A percentile compares a stretch with the other conserved stretches of the same genome.
phyloP scores from a whole-genome alignment of 1,140 invertebrate species.

The Gonatopus flavifemur region DNA sequence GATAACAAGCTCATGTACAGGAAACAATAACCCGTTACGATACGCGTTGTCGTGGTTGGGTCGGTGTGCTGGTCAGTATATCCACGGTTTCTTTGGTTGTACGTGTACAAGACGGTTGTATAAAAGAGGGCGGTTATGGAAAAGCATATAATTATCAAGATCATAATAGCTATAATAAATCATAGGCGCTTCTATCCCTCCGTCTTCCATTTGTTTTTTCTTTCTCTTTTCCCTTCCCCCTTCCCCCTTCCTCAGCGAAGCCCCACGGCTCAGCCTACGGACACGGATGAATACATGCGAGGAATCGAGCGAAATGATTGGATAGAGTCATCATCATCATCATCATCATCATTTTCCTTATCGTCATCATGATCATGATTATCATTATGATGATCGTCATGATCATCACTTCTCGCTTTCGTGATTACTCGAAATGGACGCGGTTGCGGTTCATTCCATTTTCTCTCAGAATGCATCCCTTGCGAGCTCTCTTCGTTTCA shows the following conservation, averaged over 20 bases:
- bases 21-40: no score
- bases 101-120: slow-evolving; percentile 23
- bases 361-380: no score
- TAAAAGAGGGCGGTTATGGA: slow-evolving; percentile 47
- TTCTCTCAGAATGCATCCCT: no score
- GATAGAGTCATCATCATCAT: slow-evolving; percentile 56
- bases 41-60: slow-evolving; percentile 6
- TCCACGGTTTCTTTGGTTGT: slow-evolving; percentile 38
- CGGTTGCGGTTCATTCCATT: no score
- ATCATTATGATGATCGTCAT: no score
- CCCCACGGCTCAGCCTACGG: slow-evolving; percentile 46
- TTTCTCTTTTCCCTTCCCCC: no score
- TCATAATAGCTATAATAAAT: slow-evolving; percentile 57
- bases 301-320: slow-evolving; percentile 53
- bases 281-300: slow-evolving; percentile 50
- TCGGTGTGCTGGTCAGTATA: slow-evolving; percentile 37
- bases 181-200: slow-evolving; percentile 57
- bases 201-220: slow-evolving; percentile 13
- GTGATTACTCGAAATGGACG: no score
- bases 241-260: slow-evolving; percentile 25
- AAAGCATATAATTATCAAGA: slow-evolving; percentile 58
- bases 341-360: no score
- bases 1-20: no score
- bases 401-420: no score
- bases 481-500: no score